Base-by-base conservation (phyloP, 2,888 invertebrate species). In the Halocaridina rubra region DNA sequence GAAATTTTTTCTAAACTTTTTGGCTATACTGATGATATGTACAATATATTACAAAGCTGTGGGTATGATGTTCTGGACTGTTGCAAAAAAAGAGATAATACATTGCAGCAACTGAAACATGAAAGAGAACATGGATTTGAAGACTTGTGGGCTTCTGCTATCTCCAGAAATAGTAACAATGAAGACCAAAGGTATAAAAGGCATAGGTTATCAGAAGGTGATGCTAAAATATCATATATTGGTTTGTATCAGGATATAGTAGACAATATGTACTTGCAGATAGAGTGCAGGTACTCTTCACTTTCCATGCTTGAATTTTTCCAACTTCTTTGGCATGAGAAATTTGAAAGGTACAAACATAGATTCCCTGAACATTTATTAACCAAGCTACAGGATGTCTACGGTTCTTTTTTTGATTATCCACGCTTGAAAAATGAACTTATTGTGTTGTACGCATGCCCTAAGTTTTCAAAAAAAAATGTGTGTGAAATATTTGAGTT, bases 381-480 rank as follows among this genome's bases (percentile, higher is more conserved):
- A 19, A 74, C 19, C 24, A 39, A 39, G 3, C n/a, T 74, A 3
- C 13, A 74, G 13, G 46, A 74, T 33, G 24, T 39, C 10, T 74
- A 71, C n/a, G 32, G 71, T 7, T 69, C 69, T 16, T 30, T 39
- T 27, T 74, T 74, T 46, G 33, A 74, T 22, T 39, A 39, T 24
- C 24, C 46, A 19, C 39, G 74, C 39, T 39, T n/a, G 74, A 74
- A 74, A 1, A 74, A 74, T 71, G 71, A 74, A 16, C 16, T 74
- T 3, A 3, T n/a, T 69, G 69, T 69, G 10, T n/a, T 69, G 7
- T 69, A 69, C 19, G 7, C 10, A 13, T 69, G 29, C n/a, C n/a
- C 69, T 13, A 32, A 69, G 19, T 69, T 69, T n/a, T 29, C 29
- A 30, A 13, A 29, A 8, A 69, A 29, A 30, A 5, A 29, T 29